Evolutionary conservation across 2,113 vertebrate genomes (phyloP), one percentile per base, ranked within the genome.

Genomic region (Apistogramma diplotaenia): DNA sequence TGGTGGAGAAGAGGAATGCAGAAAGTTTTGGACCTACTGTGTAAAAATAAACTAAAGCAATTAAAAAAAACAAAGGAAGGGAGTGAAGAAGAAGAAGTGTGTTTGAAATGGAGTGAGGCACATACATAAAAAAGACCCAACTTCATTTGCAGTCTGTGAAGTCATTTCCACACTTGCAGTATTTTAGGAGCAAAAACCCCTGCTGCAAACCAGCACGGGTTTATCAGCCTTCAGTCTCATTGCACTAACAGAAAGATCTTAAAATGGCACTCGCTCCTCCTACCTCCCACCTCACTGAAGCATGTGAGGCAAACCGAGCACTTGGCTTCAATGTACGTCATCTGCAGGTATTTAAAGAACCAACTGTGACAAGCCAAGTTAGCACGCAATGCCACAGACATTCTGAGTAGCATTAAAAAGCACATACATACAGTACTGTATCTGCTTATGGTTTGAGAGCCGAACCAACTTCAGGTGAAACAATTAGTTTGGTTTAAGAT

Each of bases 281-380:
- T 62, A 37, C 62, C 71, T 76, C 58, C 58, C 61, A 49, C 71
- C 71, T 79, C 61, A 61, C 77, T 4, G 23, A 70, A 43, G 21
- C 29, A 76, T 31, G 23, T 19, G 49, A 80, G 72, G 76, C 53
- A 78, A 78, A 71, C 18, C 25, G 11, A 76, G 72, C 4, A 8
- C 76, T 12, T 11, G 13, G 4, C 46, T 27, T 62, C 46, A 5
- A 71, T 23, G 3, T 18, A 73, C 49, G 74, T 90, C 85, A 86
- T 78, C 67, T n/a, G 78, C 54, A 81, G 71, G 84, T 88, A 87
- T 77, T 88, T 87, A 87, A 89, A 83, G 88, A 82, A 75, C 27
- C 8, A 8, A 59, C 81, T 37, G 79, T 46, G 75, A 73, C 19
- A 35, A 1, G 46, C 21, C 16, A 33, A 60, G 70, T 59, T 40